Percentiles rank a stretch among this genome's conserved stretches.
Evolutionary conservation across 2,113 vertebrate species (phyloP).

Genomic region (Numida meleagris): DNA sequence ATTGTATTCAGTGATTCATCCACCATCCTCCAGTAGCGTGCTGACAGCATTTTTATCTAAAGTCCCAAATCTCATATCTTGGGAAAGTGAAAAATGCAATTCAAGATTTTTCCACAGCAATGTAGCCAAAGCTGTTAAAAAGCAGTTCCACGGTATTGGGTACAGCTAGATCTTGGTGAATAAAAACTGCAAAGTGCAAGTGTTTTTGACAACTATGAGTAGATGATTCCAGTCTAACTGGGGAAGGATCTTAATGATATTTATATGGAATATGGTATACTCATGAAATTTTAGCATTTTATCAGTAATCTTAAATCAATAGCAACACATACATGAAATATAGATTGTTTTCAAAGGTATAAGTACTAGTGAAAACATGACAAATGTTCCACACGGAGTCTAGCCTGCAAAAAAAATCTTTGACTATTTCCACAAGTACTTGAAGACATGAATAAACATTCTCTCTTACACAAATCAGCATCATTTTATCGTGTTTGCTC

Average conservation of each 20-base stretch:
- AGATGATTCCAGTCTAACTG: not conserved
- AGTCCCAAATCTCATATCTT: not conserved
- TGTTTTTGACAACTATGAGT: not conserved
- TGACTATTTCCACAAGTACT: not conserved
- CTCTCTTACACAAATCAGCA: not conserved
- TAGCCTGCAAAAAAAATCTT: not conserved
- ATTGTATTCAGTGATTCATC: not conserved
- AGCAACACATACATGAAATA: not conserved
- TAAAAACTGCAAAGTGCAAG: not conserved
- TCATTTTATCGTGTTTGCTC: not conserved
- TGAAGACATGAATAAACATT: not conserved
- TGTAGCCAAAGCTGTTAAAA: not conserved
- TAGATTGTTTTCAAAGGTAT: not conserved
- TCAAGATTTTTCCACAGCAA: not conserved
- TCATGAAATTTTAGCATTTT: not conserved
- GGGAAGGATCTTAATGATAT: not conserved
- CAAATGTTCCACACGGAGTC: not conserved
- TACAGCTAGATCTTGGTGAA: not conserved
- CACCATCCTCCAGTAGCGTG: not conserved
- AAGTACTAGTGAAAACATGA: not conserved
- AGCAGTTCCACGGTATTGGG: accelerated
- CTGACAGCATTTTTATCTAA: not conserved
- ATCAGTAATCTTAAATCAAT: not conserved
- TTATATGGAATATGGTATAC: not conserved
- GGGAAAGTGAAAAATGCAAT: not conserved